Percentiles rank a stretch among this genome's conserved stretches.
phyloP scores from a whole-genome alignment of 1,140 invertebrate genomes.

The Drosophila hydei region DNA sequence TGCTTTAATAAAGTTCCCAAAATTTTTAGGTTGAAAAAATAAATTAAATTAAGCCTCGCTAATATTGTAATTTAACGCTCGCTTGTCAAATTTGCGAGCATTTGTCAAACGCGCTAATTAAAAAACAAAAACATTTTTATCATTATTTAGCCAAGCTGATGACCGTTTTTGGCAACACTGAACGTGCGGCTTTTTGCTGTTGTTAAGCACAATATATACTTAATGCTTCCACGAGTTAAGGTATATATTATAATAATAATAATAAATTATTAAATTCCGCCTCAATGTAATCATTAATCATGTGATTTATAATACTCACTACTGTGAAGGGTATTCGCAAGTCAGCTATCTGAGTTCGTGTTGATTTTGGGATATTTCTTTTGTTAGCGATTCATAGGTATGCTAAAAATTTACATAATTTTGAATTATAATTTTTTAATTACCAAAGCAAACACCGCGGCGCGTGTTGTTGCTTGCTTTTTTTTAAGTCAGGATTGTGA shows the following conservation, averaged over 20 bases:
- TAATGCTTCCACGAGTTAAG: not conserved
- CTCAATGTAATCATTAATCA: not conserved
- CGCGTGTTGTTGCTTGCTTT: slow-evolving; percentile 6
- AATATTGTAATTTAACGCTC: slow-evolving; percentile 43
- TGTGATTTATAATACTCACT: not conserved
- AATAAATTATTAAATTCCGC: not conserved
- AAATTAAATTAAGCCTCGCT: slow-evolving; percentile 26
- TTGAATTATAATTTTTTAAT: not conserved
- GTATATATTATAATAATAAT: not conserved
- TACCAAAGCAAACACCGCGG: slow-evolving; percentile 26
- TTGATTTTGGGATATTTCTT: not conserved
- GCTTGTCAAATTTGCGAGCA: slow-evolving; percentile 43
- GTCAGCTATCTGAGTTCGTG: not conserved
- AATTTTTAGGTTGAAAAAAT: slow-evolving; percentile 2
- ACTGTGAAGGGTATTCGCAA: not conserved
- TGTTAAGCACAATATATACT: slow-evolving; percentile 1
- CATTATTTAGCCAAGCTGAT: not conserved
- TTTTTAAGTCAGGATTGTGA: not conserved
- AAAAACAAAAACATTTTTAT: slow-evolving; percentile 31
- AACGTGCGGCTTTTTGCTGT: slow-evolving; percentile 1
- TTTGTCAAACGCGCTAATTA: slow-evolving; percentile 66
- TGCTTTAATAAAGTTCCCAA: not conserved
- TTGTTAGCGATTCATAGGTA: too few relatives aligned
- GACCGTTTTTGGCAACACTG: not conserved
- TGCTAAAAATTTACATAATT: slow-evolving; percentile 14